Evolutionary conservation across 2,888 invertebrate genomes (phyloP), one percentile per base, ranked within the genome.

Genomic region (Teleiodes luculella): DNA sequence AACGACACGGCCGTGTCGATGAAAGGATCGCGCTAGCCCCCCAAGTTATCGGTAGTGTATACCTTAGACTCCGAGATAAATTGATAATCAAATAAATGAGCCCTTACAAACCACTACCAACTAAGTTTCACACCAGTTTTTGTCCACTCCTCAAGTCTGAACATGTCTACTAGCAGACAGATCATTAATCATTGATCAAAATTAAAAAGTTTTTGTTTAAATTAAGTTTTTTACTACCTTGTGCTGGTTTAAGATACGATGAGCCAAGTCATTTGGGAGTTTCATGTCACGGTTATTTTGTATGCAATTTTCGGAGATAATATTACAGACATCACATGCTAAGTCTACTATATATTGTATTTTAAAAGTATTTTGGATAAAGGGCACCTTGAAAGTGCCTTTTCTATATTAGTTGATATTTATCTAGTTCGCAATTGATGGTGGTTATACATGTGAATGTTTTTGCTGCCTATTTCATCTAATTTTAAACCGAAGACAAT

Each of bases 101-200:
- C 24, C 24, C 24, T 4, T 24, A 24, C 24, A 28, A 7, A 43
- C 8, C 10, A 35, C 16, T 36, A 30, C 28, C 51, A 24, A 30
- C 31, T 51, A n/a, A 35, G 33, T 35, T 35, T n/a, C 36, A 49
- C 33, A 24, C 13, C 18, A 20, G 33, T 36, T 35, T 48, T 48
- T 47, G n/a, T 43, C 13, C 76, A 74, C 74, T 72, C 11, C 4
- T 36, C 20, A 13, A n/a, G n/a, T n/a, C n/a, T n/a, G 36, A 41
- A 43, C 30, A 36, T 50, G 45, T 28, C 51, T 41, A 11, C 3
- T 11, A 4, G 20, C 30, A 30, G 45, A 16, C 41, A 37, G 8
- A 18, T 36, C 55, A 55, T 55, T 52, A 55, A 55, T 55, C 55
- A 47, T 28, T n/a, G 30, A 33, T 33, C 33, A 37, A 52, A 48